Conservation (phyloP, 1,140 invertebrate genomes). For the Campodea augens region DNA sequence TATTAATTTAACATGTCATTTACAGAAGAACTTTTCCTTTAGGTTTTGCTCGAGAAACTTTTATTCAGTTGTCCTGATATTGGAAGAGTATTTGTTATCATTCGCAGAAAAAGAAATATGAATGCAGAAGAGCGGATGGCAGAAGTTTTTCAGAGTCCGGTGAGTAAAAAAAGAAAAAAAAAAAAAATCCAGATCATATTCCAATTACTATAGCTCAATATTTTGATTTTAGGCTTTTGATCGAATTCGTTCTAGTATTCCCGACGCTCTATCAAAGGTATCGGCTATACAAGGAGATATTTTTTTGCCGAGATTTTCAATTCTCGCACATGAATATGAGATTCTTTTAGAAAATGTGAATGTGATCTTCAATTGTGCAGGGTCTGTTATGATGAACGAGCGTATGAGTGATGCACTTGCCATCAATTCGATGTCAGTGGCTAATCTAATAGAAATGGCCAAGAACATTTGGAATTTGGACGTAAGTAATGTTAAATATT, state of each 20-base stretch:
- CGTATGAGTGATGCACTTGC: constrained; percentile 27
- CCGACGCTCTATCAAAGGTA: constrained; percentile 26
- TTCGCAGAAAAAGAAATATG: background rate
- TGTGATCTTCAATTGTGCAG: constrained; percentile 81
- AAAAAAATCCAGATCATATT: background rate
- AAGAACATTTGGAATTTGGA: too few relatives aligned
- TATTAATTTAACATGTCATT: constrained; percentile 22
- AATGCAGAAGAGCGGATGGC: background rate
- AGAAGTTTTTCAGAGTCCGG: background rate
- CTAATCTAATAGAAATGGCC: too few relatives aligned
- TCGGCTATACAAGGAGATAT: constrained; percentile 34
- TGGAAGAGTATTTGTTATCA: background rate
- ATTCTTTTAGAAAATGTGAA: constrained; percentile 39
- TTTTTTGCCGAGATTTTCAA: constrained; percentile 31
- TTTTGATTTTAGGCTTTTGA: constrained; percentile 20
- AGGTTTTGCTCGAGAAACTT: background rate
- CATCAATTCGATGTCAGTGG: too few relatives aligned
- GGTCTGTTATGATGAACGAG: constrained; percentile 45
- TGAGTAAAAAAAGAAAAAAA: background rate
- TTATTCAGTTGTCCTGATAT: background rate
- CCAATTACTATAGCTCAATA: background rate
- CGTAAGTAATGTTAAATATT: too few relatives aligned
- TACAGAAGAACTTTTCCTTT: constrained; percentile 21
- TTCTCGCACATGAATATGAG: constrained; percentile 31
- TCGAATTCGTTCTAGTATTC: constrained; percentile 18